phyloP scores from a whole-genome alignment of 2,888 invertebrate genomes.

The Uloborus plumipes region DNA sequence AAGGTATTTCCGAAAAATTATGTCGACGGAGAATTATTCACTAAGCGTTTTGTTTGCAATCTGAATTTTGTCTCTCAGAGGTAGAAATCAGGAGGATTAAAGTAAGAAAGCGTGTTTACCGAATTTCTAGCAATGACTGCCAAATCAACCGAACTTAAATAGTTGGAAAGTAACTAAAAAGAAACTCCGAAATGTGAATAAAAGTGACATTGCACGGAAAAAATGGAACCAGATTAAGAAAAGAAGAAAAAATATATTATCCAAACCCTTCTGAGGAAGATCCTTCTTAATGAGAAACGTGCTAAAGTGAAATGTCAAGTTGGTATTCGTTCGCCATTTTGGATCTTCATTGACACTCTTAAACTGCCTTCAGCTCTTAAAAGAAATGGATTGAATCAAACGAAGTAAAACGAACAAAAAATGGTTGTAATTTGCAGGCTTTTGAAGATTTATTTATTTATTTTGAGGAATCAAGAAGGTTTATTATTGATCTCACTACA shows the following conservation, averaged over 20 bases:
- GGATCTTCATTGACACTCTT: neutral
- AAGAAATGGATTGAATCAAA: too few species aligned
- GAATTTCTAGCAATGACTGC: constrained; percentile 26
- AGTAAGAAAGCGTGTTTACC: constrained; percentile 4
- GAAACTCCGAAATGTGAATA: constrained; percentile 27
- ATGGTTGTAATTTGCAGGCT: too few species aligned
- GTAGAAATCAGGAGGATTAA: neutral
- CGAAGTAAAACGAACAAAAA: too few species aligned
- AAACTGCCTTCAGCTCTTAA: too few species aligned
- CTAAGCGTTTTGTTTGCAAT: constrained; percentile 25
- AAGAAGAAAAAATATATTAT: constrained; percentile 27
- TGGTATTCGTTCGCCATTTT: neutral
- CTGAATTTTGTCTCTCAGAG: neutral
- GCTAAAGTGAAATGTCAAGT: neutral
- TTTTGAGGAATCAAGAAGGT: too few species aligned
- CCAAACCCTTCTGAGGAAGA: neutral
- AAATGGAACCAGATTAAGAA: neutral
- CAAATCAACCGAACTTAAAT: constrained; percentile 44
- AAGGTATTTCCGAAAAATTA: too few species aligned
- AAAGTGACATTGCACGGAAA: constrained; percentile 19
- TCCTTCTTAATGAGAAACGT: constrained; percentile 42
- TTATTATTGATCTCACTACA: too few species aligned
- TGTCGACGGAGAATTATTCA: constrained; percentile 25
- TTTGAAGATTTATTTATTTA: too few species aligned
- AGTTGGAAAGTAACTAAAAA: constrained; percentile 25